A percentile compares a stretch with the other conserved stretches of the same genome.
Evolutionary conservation across 2,797 vertebrate species (phyloP).

Genomic region (Helicolenus hilgendorfi): DNA sequence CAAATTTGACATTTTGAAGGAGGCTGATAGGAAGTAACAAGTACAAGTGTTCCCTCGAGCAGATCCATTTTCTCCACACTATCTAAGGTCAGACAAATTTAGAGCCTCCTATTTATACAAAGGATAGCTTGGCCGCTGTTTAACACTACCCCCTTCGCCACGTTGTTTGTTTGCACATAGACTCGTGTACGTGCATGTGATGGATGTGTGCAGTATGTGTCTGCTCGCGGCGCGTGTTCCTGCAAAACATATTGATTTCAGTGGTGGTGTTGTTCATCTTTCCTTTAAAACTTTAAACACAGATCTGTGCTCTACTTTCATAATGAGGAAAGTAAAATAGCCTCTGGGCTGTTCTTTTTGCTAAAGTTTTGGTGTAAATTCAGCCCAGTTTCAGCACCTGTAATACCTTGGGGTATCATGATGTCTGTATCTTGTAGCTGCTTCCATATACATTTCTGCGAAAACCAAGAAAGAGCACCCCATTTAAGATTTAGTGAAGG

Average conservation of each 20-base stretch:
- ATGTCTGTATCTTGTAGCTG: background rate
- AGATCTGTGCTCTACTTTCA: background rate
- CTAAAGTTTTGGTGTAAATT: background rate
- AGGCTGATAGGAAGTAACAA: conserved; percentile 70
- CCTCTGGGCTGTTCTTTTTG: background rate
- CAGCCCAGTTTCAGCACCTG: background rate
- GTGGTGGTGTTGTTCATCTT: background rate
- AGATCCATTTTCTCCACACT: conserved; percentile 44
- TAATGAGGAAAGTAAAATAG: background rate
- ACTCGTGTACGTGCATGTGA: background rate
- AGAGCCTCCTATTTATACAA: conserved; percentile 54
- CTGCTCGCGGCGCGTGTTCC: background rate
- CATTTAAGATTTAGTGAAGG: conserved; percentile 67
- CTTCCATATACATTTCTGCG: background rate
- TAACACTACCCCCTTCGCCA: conserved; percentile 3
- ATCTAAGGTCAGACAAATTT: conserved; percentile 77
- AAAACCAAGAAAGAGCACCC: conserved; percentile 41
- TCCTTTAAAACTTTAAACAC: background rate
- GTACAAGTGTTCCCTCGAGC: conserved; percentile 76
- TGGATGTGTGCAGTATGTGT: background rate
- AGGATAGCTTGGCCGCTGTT: conserved; percentile 13
- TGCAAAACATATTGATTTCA: conserved; percentile 13
- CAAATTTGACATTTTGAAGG: conserved; percentile 80
- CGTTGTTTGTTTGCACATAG: background rate
- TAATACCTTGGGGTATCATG: background rate